A percentile compares a stretch with the other conserved stretches of the same genome.
phyloP scores from a whole-genome alignment of 2,888 invertebrate genomes.

The Eledona agricola region DNA sequence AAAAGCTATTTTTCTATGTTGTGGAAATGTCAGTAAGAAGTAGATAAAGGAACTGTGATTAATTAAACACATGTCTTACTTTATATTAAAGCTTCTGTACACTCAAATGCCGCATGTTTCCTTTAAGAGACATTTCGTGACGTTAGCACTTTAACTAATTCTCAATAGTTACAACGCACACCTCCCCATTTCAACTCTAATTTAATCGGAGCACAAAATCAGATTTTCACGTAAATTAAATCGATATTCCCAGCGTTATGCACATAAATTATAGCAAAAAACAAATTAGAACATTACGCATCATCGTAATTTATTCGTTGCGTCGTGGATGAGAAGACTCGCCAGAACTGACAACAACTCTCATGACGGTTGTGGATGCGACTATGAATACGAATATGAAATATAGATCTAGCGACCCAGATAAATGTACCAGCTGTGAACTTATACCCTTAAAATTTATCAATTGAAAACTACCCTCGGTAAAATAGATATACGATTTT shows the following conservation, averaged over 20 bases:
- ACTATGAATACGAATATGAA: conserved; percentile 54
- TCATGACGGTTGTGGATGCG: conserved; percentile 48
- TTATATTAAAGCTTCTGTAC: conserved; percentile 36
- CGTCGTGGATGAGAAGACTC: conserved; percentile 46
- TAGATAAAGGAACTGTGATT: too few relatives aligned
- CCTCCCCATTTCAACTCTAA: conserved; percentile 36
- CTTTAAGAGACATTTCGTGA: conserved; percentile 44
- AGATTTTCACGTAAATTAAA: conserved; percentile 31
- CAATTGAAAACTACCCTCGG: conserved; percentile 46
- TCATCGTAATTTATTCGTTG: conserved; percentile 53
- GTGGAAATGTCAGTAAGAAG: too few relatives aligned
- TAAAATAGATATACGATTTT: conserved; percentile 48
- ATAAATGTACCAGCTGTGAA: conserved; percentile 51
- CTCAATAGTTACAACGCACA: conserved; percentile 41
- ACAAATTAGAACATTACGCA: conserved; percentile 51
- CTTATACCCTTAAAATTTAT: conserved; percentile 50
- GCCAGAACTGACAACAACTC: conserved; percentile 48
- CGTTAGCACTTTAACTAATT: conserved; percentile 45
- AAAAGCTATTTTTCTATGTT: too few relatives aligned
- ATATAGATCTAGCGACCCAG: conserved; percentile 52
- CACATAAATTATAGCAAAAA: conserved; percentile 40
- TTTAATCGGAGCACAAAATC: conserved; percentile 25
- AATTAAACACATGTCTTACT: conserved; percentile 37
- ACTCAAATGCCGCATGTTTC: conserved; percentile 41
- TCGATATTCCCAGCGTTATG: conserved; percentile 34